These are phyloP conservation scores for Crotalus tigris DNA, from an alignment of 2,113 vertebrate species.

Conservation along the genomic window DNA sequence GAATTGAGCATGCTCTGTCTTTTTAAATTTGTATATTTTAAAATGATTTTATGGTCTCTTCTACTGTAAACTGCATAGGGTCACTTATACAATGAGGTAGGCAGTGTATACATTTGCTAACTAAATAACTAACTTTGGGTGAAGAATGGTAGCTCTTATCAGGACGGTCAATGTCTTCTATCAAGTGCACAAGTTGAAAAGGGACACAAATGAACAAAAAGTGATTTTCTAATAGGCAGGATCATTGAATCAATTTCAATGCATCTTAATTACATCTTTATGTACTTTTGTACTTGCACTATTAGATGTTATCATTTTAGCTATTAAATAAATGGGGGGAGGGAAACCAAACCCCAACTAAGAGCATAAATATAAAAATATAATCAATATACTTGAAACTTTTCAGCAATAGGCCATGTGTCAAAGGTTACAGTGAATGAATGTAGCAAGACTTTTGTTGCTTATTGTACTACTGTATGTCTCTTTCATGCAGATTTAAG, in stretches of 20 bases:
- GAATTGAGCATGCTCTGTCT: too few relatives aligned
- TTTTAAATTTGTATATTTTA: too few relatives aligned
- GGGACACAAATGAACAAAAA: background rate
- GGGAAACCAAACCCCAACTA: background rate
- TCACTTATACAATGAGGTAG: too few relatives aligned
- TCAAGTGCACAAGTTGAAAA: background rate
- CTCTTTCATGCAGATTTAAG: background rate
- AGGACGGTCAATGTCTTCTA: background rate
- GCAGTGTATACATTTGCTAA: too few relatives aligned
- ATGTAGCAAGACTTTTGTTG: background rate
- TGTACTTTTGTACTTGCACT: background rate
- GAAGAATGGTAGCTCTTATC: background rate
- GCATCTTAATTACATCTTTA: background rate
- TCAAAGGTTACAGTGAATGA: background rate
- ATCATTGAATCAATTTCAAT: background rate
- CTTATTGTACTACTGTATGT: background rate
- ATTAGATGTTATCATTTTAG: background rate
- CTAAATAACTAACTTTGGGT: too few relatives aligned
- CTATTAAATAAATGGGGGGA: background rate
- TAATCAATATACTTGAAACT: background rate
- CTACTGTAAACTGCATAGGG: too few relatives aligned
- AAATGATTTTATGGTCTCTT: too few relatives aligned
- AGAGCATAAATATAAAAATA: background rate
- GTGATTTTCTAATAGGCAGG: background rate
- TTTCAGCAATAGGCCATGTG: background rate